phyloP scores from a whole-genome alignment of 2,888 invertebrate species.

The Sminthurides aquaticus region DNA sequence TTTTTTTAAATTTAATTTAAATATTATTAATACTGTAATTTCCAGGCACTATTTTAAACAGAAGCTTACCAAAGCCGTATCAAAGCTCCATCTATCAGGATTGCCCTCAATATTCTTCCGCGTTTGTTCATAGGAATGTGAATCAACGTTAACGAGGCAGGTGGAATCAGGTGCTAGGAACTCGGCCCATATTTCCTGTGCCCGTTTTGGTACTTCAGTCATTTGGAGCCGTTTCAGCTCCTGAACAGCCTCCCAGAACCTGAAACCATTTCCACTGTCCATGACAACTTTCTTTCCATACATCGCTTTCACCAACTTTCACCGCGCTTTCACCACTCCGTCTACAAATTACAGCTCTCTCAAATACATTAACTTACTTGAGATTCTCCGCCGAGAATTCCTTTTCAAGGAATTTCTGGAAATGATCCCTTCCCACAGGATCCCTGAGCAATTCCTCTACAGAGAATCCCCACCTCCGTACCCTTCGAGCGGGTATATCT shows the following conservation, averaged over 20 bases:
- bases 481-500: constrained; percentile 84
- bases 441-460: constrained; percentile 89
- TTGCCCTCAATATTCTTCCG: constrained; percentile 62
- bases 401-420: constrained; percentile 89
- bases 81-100: constrained; percentile 89
- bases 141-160: constrained; percentile 95
- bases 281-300: constrained; percentile 2
- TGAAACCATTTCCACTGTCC: constrained; percentile 49
- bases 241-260: constrained; percentile 93
- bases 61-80: constrained; percentile 85
- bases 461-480: constrained; percentile 95
- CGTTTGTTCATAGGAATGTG: constrained; percentile 76
- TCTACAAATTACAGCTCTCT: no score
- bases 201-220: constrained; percentile 64
- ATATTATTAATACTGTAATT: no score
- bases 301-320: background rate
- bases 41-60: no score
- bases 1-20: no score
- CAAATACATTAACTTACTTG: constrained; percentile 60
- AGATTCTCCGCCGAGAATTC: constrained; percentile 99
- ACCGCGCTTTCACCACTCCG: no score
- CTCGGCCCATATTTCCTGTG: constrained; percentile 83
- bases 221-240: constrained; percentile 82
- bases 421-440: constrained; percentile 91
- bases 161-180: constrained; percentile 89